Conservation (phyloP, 2,888 invertebrate species). For the Meandrusa payeni region DNA sequence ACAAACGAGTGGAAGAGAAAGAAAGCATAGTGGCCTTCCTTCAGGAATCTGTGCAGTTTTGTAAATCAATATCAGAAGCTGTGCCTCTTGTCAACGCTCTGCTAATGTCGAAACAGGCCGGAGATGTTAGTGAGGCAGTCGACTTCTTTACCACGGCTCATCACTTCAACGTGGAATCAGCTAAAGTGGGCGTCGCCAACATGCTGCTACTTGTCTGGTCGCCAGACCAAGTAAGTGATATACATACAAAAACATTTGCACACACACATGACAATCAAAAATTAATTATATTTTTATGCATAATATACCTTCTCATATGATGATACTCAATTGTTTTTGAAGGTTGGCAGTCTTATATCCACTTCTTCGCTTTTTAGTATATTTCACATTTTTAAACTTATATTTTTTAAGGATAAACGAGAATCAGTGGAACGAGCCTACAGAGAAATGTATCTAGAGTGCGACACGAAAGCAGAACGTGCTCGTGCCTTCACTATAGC, state of each 20-base stretch:
- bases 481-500: slow-evolving; percentile 65
- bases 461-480: slow-evolving; percentile 69
- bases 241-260: too few species aligned
- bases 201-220: slow-evolving; percentile 91
- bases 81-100: slow-evolving; percentile 85
- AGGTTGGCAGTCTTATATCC: too few species aligned
- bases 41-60: slow-evolving; percentile 82
- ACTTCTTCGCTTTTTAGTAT: too few species aligned
- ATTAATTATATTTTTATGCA: too few species aligned
- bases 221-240: slow-evolving; percentile 85
- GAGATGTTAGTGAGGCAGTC: slow-evolving; percentile 94
- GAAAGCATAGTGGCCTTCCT: slow-evolving; percentile 86
- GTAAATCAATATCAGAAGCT: slow-evolving; percentile 64
- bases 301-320: too few species aligned
- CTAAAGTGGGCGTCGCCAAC: slow-evolving; percentile 85
- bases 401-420: slow-evolving; percentile 77
- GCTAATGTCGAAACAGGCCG: slow-evolving; percentile 85
- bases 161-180: slow-evolving; percentile 88
- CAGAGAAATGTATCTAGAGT: slow-evolving; percentile 84
- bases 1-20: slow-evolving; percentile 80
- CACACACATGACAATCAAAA: too few species aligned
- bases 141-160: slow-evolving; percentile 92
- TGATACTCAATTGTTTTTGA: too few species aligned
- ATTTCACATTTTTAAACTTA: too few species aligned
- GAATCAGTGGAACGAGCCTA: slow-evolving; percentile 90